phyloP scores from a whole-genome alignment of 2,113 vertebrate species.

The Patagioenas fasciata region DNA sequence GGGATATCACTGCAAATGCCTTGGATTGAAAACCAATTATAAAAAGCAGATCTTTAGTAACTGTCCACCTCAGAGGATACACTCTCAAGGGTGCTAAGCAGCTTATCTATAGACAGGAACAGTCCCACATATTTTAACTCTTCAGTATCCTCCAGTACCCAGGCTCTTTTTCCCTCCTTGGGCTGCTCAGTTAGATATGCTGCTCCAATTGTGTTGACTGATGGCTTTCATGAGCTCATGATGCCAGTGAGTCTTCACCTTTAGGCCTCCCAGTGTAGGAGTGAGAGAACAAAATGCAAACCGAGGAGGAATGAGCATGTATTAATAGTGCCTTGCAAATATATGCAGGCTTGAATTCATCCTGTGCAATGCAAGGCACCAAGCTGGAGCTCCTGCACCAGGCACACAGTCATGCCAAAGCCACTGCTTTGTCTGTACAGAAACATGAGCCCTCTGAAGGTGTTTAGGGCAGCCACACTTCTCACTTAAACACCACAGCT shows the following conservation, averaged over 20 bases:
- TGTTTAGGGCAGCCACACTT: neutral
- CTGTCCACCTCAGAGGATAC: neutral
- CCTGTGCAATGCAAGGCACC: neutral
- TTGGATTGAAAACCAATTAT: neutral
- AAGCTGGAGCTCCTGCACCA: neutral
- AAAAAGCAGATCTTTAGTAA: neutral
- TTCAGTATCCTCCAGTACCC: neutral
- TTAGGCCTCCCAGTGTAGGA: neutral
- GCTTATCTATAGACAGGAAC: neutral
- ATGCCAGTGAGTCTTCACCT: neutral
- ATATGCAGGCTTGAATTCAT: neutral
- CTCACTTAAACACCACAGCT: neutral
- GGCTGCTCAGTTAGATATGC: neutral
- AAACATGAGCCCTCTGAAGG: neutral
- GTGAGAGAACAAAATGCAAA: neutral
- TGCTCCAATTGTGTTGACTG: fast-evolving
- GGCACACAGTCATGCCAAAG: neutral
- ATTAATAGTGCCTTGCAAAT: neutral
- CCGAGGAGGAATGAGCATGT: neutral
- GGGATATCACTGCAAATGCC: neutral
- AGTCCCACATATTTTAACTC: neutral
- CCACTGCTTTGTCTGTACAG: neutral
- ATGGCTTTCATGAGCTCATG: neutral
- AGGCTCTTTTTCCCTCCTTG: neutral
- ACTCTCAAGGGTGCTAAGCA: neutral